phyloP scores from a whole-genome alignment of 2,797 vertebrate genomes.

The Rhinichthys osculus region DNA sequence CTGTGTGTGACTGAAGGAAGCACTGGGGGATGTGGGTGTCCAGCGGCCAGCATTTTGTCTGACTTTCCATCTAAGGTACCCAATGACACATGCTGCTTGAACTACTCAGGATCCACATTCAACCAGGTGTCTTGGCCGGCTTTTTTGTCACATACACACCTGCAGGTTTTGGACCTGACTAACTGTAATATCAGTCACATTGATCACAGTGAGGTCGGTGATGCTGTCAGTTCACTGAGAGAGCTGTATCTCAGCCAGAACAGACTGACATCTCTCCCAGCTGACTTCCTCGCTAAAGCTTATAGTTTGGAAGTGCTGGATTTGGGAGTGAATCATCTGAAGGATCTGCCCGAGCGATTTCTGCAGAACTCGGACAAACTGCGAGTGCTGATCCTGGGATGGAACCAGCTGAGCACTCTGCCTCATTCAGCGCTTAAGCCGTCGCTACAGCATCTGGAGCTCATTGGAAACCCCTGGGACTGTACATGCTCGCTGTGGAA shows the following conservation, averaged over 20 bases:
- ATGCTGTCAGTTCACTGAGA: constrained; percentile 66
- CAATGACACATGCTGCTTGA: constrained; percentile 82
- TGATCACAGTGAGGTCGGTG: constrained; percentile 4
- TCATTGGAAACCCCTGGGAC: constrained; percentile 84
- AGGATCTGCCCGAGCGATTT: constrained; percentile 79
- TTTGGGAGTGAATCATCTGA: constrained; percentile 80
- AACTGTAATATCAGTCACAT: constrained; percentile 79
- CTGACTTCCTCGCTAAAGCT: constrained; percentile 78
- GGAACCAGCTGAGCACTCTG: constrained; percentile 78
- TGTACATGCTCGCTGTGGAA: constrained; percentile 83
- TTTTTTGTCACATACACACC: constrained; percentile 69
- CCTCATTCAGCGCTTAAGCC: constrained; percentile 76
- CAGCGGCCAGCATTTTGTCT: constrained; percentile 69
- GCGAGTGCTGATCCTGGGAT: constrained; percentile 77
- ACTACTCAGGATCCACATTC: constrained; percentile 82
- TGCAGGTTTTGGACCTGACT: constrained; percentile 84
- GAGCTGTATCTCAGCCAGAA: constrained; percentile 82
- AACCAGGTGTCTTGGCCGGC: constrained; percentile 76
- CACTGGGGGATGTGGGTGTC: constrained; percentile 77
- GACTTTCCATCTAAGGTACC: constrained; percentile 69
- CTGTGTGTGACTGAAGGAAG: constrained; percentile 59
- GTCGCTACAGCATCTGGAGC: constrained; percentile 74
- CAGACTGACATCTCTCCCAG: constrained; percentile 77
- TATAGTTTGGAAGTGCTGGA: constrained; percentile 78
- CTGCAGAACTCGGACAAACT: constrained; percentile 79